Base-by-base conservation (phyloP, 53 echinoderm and acorn worm genomes). In the Patiria pectinifera region DNA sequence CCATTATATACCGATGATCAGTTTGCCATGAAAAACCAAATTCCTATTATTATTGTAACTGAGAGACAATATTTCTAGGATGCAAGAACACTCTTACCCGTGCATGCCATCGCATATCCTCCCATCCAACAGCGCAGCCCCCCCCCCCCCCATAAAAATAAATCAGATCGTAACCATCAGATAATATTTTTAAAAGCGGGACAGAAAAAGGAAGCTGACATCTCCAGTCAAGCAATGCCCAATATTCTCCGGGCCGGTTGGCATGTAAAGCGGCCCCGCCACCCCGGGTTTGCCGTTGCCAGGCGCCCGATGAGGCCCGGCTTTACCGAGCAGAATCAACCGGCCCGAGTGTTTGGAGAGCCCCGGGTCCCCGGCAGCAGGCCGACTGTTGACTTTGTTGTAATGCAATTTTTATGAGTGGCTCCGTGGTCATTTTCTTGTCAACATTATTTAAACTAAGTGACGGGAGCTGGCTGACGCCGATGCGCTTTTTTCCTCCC, bases 341-440 rank as follows among this genome's bases (percentile, higher is more conserved):
- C 47, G 69, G 80, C 25, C 53, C 15, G 79, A 81, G 80, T 90
- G 90, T 80, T 80, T 80, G 90, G 80, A 81, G 90, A 80, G 82
- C 6, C 53, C 59, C 24, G 19, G 78, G 86, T 21, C 5, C 63
- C 90, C 18, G 90, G 23, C 78, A 69, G 78, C 53, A 53, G 53
- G 53, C 80, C 63, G 80, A 71, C 90, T 90, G 90, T 90, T 90
- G 90, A 90, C 90, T 66, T 81, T 63, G 90, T 90, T 90, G 81
- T 90, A 90, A 90, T 90, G 90, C 80, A 90, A 81, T 90, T 90
- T 90, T 90, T 80, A 90, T 90, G 90, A 81, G 89, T 78, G 90
- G 80, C 90, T 90, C 81, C 90, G 16, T 60, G 81, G 90, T 78
- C 80, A 80, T 90, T 90, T 90, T 90, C 90, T 69, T 80, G 90